phyloP scores from a whole-genome alignment of 2,797 vertebrate species.

The Anolis apletophallus region DNA sequence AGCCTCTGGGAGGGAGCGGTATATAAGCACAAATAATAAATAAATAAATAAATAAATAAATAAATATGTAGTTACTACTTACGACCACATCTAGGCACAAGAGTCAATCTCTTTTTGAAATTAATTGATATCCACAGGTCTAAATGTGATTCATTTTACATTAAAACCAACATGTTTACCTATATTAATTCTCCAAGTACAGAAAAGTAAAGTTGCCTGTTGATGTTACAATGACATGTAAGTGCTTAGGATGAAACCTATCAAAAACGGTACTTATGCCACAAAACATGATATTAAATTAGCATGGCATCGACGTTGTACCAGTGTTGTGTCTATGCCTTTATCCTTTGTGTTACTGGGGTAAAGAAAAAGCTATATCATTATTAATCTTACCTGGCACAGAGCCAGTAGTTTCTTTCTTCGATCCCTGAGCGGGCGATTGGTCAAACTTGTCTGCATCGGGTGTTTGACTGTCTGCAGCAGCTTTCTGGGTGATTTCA shows the following conservation, averaged over 20 bases:
- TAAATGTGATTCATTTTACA: background rate
- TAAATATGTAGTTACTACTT: background rate
- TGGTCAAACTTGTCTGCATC: constrained; percentile 66
- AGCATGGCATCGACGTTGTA: background rate
- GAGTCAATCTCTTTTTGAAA: background rate
- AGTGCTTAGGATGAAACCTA: background rate
- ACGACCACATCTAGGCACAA: background rate
- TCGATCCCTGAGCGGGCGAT: constrained; percentile 71
- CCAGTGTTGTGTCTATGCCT: background rate
- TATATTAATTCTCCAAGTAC: background rate
- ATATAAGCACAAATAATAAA: no score
- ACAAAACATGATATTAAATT: background rate
- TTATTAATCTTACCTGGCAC: constrained; percentile 80
- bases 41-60: no score
- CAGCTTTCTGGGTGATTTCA: constrained; percentile 73
- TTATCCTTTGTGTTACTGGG: background rate
- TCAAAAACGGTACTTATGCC: background rate
- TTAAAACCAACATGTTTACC: background rate
- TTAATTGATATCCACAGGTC: background rate
- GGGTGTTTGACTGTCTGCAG: constrained; percentile 59
- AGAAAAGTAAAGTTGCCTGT: background rate
- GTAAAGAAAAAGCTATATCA: rapidly evolving
- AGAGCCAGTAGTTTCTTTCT: constrained; percentile 64
- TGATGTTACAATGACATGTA: background rate
- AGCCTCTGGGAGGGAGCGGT: no score